Evolutionary conservation across 2,113 vertebrate genomes (phyloP).

Genomic region (Crotalus viridis): DNA sequence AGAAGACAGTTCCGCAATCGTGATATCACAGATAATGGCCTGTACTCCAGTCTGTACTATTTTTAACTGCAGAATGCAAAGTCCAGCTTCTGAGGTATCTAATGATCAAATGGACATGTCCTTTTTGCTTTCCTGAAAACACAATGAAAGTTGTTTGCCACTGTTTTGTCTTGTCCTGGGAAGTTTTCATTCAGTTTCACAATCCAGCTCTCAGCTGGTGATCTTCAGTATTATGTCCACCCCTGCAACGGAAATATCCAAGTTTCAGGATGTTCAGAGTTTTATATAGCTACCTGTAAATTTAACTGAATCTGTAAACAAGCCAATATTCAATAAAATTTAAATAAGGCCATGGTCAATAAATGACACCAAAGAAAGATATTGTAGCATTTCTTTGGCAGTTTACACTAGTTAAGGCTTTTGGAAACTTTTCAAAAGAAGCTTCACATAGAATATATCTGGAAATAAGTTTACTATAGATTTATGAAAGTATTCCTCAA

Average conservation of each 20-base stretch:
- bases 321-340: background rate
- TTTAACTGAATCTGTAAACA: background rate
- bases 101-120: background rate
- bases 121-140: background rate
- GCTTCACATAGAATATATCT: background rate
- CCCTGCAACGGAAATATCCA: background rate
- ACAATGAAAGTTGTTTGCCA: background rate
- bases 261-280: background rate
- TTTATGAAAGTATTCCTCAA: background rate
- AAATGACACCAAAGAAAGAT: background rate
- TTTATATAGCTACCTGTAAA: background rate
- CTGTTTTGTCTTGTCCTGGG: background rate
- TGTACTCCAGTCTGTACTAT: background rate
- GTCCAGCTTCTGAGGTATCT: background rate
- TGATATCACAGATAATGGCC: background rate
- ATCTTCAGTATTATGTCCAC: background rate
- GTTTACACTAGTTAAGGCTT: background rate
- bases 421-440: background rate
- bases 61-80: background rate
- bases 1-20: background rate
- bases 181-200: background rate
- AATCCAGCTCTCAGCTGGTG: background rate
- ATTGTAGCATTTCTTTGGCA: background rate
- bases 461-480: background rate
- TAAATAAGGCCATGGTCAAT: background rate